Evolutionary conservation across 2,888 invertebrate species (phyloP), one percentile per base, ranked within the genome.

Genomic region (Corythucha ciliata): DNA sequence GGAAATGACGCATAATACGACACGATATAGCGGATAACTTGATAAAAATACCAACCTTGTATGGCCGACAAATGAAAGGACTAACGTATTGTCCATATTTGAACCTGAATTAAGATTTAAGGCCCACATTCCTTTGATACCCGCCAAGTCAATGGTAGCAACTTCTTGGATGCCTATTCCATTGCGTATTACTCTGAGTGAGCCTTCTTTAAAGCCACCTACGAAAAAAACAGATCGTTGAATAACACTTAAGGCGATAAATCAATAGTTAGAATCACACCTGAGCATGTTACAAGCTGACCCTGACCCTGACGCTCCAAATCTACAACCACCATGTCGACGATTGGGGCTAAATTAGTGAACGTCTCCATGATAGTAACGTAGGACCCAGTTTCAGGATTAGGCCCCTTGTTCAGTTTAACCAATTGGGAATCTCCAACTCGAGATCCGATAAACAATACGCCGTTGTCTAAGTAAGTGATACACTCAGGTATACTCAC

Each of bases 91-190:
- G 67, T 96, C 92, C 61, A 72, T 74, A n/a, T 59, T 55, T 24
- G 61, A 59, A 32, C 54, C 34, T 24, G 68, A 64, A 32, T 73
- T 73, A 8, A 86, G 76, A 64, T 80, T 80, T n/a, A 97, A 72
- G 0, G 94, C 88, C 96, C 96, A 96, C 80, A 97, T 91, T 57
- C 94, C 96, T 72, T 96, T 96, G 58, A 97, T 94, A 47, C 94
- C 94, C 4, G 90, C 85, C 61, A 97, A 73, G 72, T 98, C 98
- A 58, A 98, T 96, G 42, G 88, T 90, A 0, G 97, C 97, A 67
- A 93, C 90, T 69, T 97, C 97, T 61, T 96, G 93, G 55, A 97
- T 96, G 3, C 98, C 98, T 64, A 98, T 98, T 3, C 98, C 98
- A 70, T 97, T 98, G 59, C 97, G 78, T 58, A 99, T 97, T 55